Evolutionary conservation across 2,888 invertebrate species (phyloP), one percentile per base, ranked within the genome.

Genomic region (Endomychus coccineus): DNA sequence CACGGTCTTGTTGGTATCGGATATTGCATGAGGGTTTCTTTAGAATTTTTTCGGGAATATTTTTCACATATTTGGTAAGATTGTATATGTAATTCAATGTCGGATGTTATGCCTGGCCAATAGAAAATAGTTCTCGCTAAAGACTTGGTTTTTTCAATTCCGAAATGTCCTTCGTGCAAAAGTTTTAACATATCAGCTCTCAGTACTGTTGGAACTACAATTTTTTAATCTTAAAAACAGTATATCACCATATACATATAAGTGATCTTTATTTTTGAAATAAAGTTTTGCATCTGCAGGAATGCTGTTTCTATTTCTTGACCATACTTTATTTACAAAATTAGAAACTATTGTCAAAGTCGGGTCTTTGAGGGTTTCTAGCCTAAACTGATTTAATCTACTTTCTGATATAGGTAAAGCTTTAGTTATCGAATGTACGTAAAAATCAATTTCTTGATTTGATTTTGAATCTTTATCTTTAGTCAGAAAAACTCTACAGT

Each of bases 41-140:
- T 39, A 2, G 3, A n/a, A 34, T 28, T 38, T 16, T 19, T 15
- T 3, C 12, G 17, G 4, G 14, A n/a, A 15, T 16, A 39, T 39
- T 28, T 33, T 17, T 34, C 33, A 29, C 34, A 39, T 13, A 27
- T 16, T 27, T n/a, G 32, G 25, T 33, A 44, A 1, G 15, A 15
- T 19, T 21, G 27, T 5, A 34, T n/a, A 12, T 16, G 12, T 2
- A 16, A 14, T 33, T 36, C 31, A n/a, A 39, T 28, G 10, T 39
- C 39, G 14, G 9, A 15, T 10, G 21, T 14, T 15, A 34, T 33
- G 9, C 27, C 13, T 21, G 38, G 38, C 38, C 38, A 38, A 22
- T 27, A 38, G 9, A 38, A 32, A 14, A 27, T 10, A 15, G 14
- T 7, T 10, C 39, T 32, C 10, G 38, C 22, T 11, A 16, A 24